Evolutionary conservation across 2,797 vertebrate species (phyloP), one percentile per base, ranked within the genome.

Genomic region (Botia almorhae): DNA sequence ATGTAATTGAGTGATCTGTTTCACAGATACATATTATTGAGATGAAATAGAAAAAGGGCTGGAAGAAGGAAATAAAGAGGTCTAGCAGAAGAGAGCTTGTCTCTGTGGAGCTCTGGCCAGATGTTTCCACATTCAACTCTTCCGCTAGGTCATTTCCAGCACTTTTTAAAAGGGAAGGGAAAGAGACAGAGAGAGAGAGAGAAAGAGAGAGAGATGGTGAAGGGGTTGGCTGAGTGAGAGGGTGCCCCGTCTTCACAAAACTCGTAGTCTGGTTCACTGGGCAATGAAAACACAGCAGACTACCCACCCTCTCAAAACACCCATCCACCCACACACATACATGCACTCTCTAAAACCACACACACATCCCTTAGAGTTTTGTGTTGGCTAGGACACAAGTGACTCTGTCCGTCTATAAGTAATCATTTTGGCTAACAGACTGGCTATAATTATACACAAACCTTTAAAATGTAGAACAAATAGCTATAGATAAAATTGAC

Each of bases 71-170:
- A 29, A n/a, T 16, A 56, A 65, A 69, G 46, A 76, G 58, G 6
- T 10, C 7, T 3, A 80, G 26, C 69, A 50, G 51, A 17, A 76
- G 69, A 60, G 19, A 29, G 11, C 51, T 19, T 48, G 39, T 69
- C 80, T 82, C 55, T 21, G 56, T 68, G 76, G 81, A 83, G 50
- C 67, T 53, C 76, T 69, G 61, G 73, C 65, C 83, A 82, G 83
- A 82, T 84, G 81, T 79, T 83, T 83, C 76, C 85, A 79, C 78
- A 67, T 43, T 80, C 73, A 61, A 48, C 79, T 72, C 83, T 82
- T 80, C 74, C 69, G 61, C 67, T 64, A 39, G 56, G 68, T 80
- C 78, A 64, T 58, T 74, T 74, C 70, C 75, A 78, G 73, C 83
- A 79, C 84, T 86, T 87, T 82, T 73, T 23, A 69, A 81, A 67